Conservation (phyloP, 2,797 vertebrate genomes). For the Falco cherrug region DNA sequence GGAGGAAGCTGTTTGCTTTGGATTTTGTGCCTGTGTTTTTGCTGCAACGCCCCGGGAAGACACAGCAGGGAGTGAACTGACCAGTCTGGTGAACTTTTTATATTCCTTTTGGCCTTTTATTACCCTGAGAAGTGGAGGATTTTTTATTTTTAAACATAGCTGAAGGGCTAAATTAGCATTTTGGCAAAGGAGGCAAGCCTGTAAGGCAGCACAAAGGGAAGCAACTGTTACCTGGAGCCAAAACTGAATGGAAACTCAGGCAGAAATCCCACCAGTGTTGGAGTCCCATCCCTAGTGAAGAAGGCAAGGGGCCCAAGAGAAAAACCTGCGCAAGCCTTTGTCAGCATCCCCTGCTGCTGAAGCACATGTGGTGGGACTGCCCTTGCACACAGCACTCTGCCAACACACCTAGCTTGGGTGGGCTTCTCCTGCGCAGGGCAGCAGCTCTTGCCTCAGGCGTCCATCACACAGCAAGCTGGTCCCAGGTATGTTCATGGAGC, state of each 20-base stretch:
- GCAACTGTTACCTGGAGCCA: conserved; percentile 44
- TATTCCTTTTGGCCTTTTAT: conserved; percentile 69
- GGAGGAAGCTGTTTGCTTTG: conserved; percentile 64
- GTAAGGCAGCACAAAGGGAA: conserved; percentile 43
- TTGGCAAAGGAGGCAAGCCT: conserved; percentile 33
- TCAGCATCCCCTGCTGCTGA: background rate
- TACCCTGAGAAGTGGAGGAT: conserved; percentile 47
- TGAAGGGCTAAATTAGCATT: conserved; percentile 66
- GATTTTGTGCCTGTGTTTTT: conserved; percentile 51
- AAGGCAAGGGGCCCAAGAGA: background rate
- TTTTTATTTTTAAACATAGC: conserved; percentile 66
- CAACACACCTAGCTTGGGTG: background rate
- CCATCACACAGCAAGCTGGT: background rate
- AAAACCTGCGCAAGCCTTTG: background rate
- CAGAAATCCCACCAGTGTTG: conserved; percentile 4
- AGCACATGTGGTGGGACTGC: background rate
- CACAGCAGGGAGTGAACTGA: conserved; percentile 57
- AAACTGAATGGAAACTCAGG: conserved; percentile 5
- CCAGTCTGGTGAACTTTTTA: conserved; percentile 69
- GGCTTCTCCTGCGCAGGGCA: background rate
- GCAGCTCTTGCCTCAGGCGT: background rate
- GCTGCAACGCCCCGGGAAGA: conserved; percentile 60
- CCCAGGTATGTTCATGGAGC: background rate
- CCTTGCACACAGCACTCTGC: background rate
- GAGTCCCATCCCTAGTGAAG: background rate